These are phyloP conservation scores for Knipowitschia caucasica DNA, from an alignment of 2,797 vertebrate species.

Conservation along the genomic window DNA sequence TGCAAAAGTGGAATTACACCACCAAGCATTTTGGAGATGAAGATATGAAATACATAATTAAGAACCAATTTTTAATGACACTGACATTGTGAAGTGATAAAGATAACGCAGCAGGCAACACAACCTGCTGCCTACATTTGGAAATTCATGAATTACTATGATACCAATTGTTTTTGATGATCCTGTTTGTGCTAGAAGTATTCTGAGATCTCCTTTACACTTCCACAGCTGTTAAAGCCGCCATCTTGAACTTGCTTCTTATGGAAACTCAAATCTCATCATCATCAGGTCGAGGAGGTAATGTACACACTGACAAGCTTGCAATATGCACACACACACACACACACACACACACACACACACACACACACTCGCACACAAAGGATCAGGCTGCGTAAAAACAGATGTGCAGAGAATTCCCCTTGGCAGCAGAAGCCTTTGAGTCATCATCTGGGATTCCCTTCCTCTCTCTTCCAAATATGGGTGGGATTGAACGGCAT, in stretches of 20 bases:
- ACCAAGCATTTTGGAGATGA: too few species aligned
- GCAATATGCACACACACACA: conserved; percentile 29
- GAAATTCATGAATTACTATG: too few species aligned
- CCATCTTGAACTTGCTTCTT: conserved; percentile 30
- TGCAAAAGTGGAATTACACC: too few species aligned
- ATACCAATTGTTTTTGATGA: too few species aligned
- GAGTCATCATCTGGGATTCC: conserved; percentile 80
- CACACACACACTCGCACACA: too few species aligned
- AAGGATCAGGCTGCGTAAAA: conserved; percentile 32
- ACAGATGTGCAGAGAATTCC: conserved; percentile 74
- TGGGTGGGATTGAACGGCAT: conserved; percentile 67
- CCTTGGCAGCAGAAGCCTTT: conserved; percentile 68
- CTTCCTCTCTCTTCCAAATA: conserved; percentile 80
- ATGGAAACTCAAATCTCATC: conserved; percentile 21
- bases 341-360: conserved; percentile 28
- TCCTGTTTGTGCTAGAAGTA: conserved; percentile 48
- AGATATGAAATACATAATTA: too few species aligned
- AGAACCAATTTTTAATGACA: too few species aligned
- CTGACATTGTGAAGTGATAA: too few species aligned
- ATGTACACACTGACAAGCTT: conserved; percentile 35
- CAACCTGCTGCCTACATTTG: too few species aligned
- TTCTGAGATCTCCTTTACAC: conserved; percentile 25
- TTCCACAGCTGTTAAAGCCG: conserved; percentile 33
- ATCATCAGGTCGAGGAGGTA: conserved; percentile 28
- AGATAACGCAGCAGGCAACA: too few species aligned